A percentile compares a stretch with the other conserved stretches of the same genome.
Conservation (phyloP, 2,797 vertebrate species). For the Mycteria americana region DNA sequence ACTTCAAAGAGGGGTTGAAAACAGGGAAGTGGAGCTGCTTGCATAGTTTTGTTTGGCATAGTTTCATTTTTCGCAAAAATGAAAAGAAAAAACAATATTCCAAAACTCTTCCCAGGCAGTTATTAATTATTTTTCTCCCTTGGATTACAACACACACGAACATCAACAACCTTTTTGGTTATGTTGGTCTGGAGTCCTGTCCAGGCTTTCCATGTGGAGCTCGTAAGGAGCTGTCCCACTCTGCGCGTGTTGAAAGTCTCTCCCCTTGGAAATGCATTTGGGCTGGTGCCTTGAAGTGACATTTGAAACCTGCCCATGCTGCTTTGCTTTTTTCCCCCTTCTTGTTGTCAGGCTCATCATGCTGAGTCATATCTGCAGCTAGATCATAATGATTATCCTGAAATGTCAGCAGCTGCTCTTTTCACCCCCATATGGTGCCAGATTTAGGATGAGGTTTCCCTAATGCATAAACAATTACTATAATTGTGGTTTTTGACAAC, state of each 20-base stretch:
- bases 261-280: neutral
- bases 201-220: neutral
- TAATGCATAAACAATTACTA: slow-evolving; percentile 68
- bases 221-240: neutral
- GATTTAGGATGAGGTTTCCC: slow-evolving; percentile 66
- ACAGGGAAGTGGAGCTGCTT: neutral
- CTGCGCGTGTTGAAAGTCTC: neutral
- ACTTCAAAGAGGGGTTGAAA: neutral
- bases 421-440: slow-evolving; percentile 58
- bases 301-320: slow-evolving; percentile 38
- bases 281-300: slow-evolving; percentile 10
- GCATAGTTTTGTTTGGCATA: slow-evolving; percentile 8
- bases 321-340: neutral
- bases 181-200: neutral
- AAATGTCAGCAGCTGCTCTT: slow-evolving; percentile 71
- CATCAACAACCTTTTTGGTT: neutral
- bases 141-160: neutral
- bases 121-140: neutral
- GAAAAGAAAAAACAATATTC: neutral
- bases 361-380: slow-evolving; percentile 64
- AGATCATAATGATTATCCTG: slow-evolving; percentile 60
- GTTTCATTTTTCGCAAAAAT: neutral
- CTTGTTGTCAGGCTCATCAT: slow-evolving; percentile 48
- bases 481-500: slow-evolving; percentile 63
- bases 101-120: neutral